Evolutionary conservation across 2,113 vertebrate genomes (phyloP).

Genomic region (Epinephelus cyanopodus): DNA sequence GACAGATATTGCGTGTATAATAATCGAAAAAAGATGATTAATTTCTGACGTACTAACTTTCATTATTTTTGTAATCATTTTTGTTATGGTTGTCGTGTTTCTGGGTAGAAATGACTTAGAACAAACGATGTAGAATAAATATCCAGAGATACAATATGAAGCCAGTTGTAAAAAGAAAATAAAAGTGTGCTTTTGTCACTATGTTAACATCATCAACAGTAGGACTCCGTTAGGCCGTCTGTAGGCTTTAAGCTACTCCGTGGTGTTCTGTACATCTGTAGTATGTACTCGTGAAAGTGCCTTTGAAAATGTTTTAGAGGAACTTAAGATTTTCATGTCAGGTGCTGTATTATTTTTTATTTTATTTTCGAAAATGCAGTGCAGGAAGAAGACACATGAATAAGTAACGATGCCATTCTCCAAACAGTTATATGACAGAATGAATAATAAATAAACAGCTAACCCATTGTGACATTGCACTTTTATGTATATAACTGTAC

Average conservation of each 20-base stretch:
- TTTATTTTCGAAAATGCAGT: conserved; percentile 55
- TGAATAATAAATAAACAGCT: conserved; percentile 88
- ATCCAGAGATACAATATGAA: conserved; percentile 56
- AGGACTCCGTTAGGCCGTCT: conserved; percentile 84
- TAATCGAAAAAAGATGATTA: conserved; percentile 54
- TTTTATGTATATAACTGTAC: conserved; percentile 98
- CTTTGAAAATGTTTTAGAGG: conserved; percentile 94
- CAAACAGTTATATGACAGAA: conserved; percentile 79
- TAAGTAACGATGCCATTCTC: conserved; percentile 79
- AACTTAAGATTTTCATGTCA: conserved; percentile 87
- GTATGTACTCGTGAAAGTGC: conserved; percentile 99
- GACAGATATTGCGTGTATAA: conserved; percentile 66
- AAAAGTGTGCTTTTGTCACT: conserved; percentile 60
- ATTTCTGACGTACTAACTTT: conserved; percentile 73
- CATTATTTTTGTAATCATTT: conserved; percentile 72
- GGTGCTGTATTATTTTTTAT: conserved; percentile 64
- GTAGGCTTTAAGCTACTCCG: conserved; percentile 87
- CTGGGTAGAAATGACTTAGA: conserved; percentile 61
- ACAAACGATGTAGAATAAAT: conserved; percentile 51
- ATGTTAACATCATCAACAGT: conserved; percentile 81
- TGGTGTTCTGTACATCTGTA: conserved; percentile 93
- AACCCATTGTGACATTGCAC: conserved; percentile 93
- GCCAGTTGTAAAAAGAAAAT: conserved; percentile 55
- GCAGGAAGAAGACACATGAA: conserved; percentile 49
- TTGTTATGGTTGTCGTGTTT: conserved; percentile 48